A percentile compares a stretch with the other conserved stretches of the same genome.
These are phyloP conservation scores for Ennomos fuscantarius DNA, from an alignment of 2,888 invertebrate genomes.

Conservation along the genomic window DNA sequence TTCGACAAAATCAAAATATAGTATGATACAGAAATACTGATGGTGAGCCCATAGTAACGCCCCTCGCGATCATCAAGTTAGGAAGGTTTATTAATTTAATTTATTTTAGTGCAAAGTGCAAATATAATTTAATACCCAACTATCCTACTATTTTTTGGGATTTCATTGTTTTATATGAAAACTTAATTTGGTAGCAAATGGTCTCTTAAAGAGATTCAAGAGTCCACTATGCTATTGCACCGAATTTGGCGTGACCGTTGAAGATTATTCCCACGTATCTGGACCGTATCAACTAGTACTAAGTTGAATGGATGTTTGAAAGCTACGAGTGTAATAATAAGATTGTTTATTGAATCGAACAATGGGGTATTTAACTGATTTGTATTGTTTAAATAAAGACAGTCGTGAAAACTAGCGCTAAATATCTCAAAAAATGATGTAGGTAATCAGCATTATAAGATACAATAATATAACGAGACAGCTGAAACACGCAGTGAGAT, in stretches of 20 bases:
- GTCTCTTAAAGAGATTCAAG: constrained; percentile 30
- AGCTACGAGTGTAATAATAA: no score
- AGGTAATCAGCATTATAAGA: no score
- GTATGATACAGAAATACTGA: constrained; percentile 47
- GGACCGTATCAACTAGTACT: constrained; percentile 4
- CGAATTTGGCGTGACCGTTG: constrained; percentile 43
- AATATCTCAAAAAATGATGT: no score
- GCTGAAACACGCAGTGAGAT: no score
- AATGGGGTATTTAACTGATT: no score
- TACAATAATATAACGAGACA: no score
- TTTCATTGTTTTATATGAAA: constrained; percentile 52
- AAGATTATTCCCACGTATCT: constrained; percentile 2
- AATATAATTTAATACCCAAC: constrained; percentile 58
- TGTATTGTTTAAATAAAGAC: no score
- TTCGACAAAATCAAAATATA: constrained; percentile 34
- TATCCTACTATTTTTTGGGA: constrained; percentile 58
- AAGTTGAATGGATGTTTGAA: background rate
- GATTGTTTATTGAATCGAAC: no score
- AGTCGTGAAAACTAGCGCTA: no score
- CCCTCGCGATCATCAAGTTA: constrained; percentile 36
- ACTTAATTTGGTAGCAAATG: constrained; percentile 56
- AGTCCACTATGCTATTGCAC: constrained; percentile 56
- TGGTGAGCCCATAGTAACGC: constrained; percentile 44
- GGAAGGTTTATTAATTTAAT: constrained; percentile 52
- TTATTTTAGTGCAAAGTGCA: constrained; percentile 67